Evolutionary conservation across 2,888 invertebrate genomes (phyloP), one percentile per base, ranked within the genome.

Genomic region (Zonitis immaculata): DNA sequence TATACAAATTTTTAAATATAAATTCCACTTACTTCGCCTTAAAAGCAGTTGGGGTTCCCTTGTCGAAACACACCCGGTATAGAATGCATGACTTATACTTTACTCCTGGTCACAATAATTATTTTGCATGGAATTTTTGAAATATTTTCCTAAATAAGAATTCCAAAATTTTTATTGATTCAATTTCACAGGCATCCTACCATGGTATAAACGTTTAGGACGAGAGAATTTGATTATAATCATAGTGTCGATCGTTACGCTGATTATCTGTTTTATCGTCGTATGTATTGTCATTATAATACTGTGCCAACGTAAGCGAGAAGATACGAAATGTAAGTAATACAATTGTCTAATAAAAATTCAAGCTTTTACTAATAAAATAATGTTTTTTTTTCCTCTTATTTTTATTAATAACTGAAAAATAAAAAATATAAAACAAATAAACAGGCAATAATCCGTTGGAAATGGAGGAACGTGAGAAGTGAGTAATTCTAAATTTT

Each of bases 271-370:
- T 66, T 81, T 93, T 53, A 89, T 91, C 77, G 86, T 91, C 74
- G 86, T 91, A 72, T 89, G 93, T 72, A 86, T 91, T 73, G 85
- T 91, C 73, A 88, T 93, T 70, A 86, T 91, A 73, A 84, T 91
- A 73, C 84, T 93, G 66, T 94, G 93, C 75, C 81, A 91, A 64
- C 83, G 90, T 65, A 88, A 90, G 79, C 82, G 91, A 66, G 85
- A 87, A 48, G 85, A 85, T 64, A 87, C 87, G 65, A 90, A 90
- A 84, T 90, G 90, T 91, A 80, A 88, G 89, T 83, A 62, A 47
- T 52, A 61, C 54, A 57, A 25, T 42, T 7, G 27, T 44, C 6
- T 27, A 12, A 32, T 26, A 12, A 49, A 25, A 39, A 32, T 28
- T 49, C 11, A 20, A 39, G 42, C 22, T 47, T 22, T 22, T 2